A percentile compares a stretch with the other conserved stretches of the same genome.
Conservation (phyloP, 2,888 invertebrate species). For the Drosophila tanythrix region DNA sequence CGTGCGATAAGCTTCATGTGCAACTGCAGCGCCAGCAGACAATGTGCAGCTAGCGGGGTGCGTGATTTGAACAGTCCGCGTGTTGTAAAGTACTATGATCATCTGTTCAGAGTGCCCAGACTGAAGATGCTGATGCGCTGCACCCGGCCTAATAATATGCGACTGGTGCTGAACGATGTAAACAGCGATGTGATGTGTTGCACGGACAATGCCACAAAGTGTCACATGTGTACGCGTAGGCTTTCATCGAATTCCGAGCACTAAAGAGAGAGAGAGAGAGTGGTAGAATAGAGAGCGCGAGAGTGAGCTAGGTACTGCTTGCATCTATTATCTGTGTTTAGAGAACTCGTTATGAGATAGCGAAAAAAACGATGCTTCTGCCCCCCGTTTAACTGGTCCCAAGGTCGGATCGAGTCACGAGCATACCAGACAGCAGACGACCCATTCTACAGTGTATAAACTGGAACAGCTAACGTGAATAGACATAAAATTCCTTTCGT, state of each 20-base stretch:
- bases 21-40: slow-evolving; percentile 34
- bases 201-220: slow-evolving; percentile 32
- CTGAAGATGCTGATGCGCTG: slow-evolving; percentile 55
- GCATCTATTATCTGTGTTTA: slow-evolving; percentile 28
- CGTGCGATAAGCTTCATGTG: slow-evolving; percentile 57
- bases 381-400: slow-evolving; percentile 7
- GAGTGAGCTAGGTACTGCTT: background rate
- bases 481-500: background rate
- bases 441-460: background rate
- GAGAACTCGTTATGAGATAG: slow-evolving; percentile 59
- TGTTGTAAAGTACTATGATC: slow-evolving; percentile 71
- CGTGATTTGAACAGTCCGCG: slow-evolving; percentile 10
- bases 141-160: slow-evolving; percentile 41
- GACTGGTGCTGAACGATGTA: slow-evolving; percentile 53
- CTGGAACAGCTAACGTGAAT: background rate
- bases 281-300: background rate
- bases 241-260: background rate
- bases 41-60: slow-evolving; percentile 29
- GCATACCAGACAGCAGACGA: background rate
- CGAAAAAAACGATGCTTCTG: slow-evolving; percentile 18
- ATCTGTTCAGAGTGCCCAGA: slow-evolving; percentile 67
- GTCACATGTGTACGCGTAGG: slow-evolving; percentile 10
- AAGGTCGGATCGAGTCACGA: slow-evolving; percentile 16
- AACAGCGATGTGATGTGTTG: slow-evolving; percentile 43
- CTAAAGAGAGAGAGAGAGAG: background rate